A percentile compares a stretch with the other conserved stretches of the same genome.
Conservation (phyloP, 2,113 vertebrate species). For the Tachycineta bicolor region DNA sequence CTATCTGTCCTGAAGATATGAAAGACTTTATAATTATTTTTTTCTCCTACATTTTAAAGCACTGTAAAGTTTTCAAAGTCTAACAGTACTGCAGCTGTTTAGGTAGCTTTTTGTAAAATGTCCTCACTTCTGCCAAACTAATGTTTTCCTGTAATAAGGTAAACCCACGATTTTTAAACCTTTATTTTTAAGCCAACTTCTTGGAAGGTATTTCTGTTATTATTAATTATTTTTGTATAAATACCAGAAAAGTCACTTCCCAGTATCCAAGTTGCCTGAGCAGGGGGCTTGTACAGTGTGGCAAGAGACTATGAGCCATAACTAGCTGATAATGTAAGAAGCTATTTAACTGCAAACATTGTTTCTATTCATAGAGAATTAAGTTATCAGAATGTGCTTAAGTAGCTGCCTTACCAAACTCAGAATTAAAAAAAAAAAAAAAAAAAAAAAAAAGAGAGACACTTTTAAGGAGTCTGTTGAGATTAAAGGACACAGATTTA, state of each 20-base stretch:
- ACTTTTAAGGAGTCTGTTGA: slow-evolving; percentile 6
- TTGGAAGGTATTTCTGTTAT: background rate
- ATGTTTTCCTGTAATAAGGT: background rate
- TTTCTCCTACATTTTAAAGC: background rate
- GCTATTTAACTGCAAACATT: slow-evolving; percentile 11
- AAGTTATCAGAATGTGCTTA: slow-evolving; percentile 1
- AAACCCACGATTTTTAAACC: background rate
- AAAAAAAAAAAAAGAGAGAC: background rate
- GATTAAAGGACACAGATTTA: slow-evolving; percentile 47
- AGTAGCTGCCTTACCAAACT: background rate
- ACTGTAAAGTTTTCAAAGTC: background rate
- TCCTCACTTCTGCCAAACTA: background rate
- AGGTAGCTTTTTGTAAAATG: background rate
- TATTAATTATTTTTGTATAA: background rate
- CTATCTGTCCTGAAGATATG: background rate
- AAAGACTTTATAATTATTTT: background rate
- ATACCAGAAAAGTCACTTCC: background rate
- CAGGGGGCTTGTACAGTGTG: background rate
- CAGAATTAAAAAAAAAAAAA: background rate
- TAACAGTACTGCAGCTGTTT: background rate
- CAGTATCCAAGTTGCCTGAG: background rate
- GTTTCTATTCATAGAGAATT: slow-evolving; percentile 13
- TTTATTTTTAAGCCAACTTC: background rate
- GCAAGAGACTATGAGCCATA: background rate
- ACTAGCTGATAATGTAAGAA: background rate